Conservation (phyloP, 2,888 invertebrate genomes). For the Oscheius sp. region DNA sequence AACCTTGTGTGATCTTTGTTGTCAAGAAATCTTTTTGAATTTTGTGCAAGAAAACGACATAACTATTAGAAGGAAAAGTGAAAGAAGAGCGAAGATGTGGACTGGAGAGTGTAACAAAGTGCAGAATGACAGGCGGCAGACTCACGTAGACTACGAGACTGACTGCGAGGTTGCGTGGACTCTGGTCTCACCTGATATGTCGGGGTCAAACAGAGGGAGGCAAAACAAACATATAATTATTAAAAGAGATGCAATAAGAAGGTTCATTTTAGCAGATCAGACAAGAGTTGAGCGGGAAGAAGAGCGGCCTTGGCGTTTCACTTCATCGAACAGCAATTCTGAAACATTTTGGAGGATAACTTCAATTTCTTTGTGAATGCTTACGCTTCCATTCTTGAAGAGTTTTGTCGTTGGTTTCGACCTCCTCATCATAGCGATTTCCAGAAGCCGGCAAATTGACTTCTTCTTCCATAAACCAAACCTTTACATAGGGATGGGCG, state of each 20-base stretch:
- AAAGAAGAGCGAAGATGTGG: no score
- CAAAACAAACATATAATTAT: no score
- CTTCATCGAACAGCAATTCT: slow-evolving; percentile 14
- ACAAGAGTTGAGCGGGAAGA: slow-evolving; percentile 4
- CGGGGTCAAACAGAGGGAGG: background rate
- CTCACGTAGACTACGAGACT: no score
- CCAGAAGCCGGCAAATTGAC: slow-evolving; percentile 97
- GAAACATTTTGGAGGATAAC: background rate
- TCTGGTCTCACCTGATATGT: slow-evolving; percentile 4
- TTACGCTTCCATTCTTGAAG: slow-evolving; percentile 94
- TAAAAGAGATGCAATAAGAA: background rate
- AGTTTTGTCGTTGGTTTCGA: slow-evolving; percentile 97
- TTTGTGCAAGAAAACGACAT: no score
- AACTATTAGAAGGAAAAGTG: no score
- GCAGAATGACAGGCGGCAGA: no score
- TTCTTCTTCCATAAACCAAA: slow-evolving; percentile 75
- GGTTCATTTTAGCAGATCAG: background rate
- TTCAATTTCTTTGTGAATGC: no score
- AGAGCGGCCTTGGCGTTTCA: background rate
- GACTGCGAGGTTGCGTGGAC: slow-evolving; percentile 11
- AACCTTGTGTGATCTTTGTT: no score
- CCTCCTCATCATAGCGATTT: slow-evolving; percentile 91
- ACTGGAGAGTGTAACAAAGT: no score
- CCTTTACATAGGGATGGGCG: slow-evolving; percentile 27
- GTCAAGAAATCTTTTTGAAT: no score